These are phyloP conservation scores for Eupeodes luniger DNA, from an alignment of 2,888 invertebrate genomes.

Conservation along the genomic window DNA sequence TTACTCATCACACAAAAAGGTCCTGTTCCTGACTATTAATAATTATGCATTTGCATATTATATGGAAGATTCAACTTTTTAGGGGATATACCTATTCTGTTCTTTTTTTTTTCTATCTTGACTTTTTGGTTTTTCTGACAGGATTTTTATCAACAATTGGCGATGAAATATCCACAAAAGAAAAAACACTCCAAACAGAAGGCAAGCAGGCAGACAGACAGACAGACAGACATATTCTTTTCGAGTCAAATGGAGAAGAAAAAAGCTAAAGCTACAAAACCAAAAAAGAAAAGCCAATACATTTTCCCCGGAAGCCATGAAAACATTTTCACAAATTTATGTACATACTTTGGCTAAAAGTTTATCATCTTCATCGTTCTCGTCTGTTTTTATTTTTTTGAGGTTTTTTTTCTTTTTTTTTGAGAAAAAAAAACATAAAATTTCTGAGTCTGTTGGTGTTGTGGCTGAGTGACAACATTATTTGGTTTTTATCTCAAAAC, in stretches of 20 bases:
- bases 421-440: background rate
- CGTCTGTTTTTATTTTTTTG: slow-evolving; percentile 19
- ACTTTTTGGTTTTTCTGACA: slow-evolving; percentile 14
- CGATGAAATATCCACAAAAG: slow-evolving; percentile 25
- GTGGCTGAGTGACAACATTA: slow-evolving; percentile 49
- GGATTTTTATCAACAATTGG: slow-evolving; percentile 50
- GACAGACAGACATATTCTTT: slow-evolving; percentile 51
- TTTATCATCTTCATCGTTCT: slow-evolving; percentile 47
- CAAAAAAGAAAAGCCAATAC: slow-evolving; percentile 1
- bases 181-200: background rate
- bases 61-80: slow-evolving; percentile 59
- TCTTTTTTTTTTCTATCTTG: background rate
- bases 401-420: slow-evolving; percentile 9
- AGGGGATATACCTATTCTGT: too few relatives aligned
- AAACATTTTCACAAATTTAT: slow-evolving; percentile 61
- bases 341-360: slow-evolving; percentile 57
- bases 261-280: background rate
- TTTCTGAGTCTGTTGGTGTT: slow-evolving; percentile 25
- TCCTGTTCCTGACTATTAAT: background rate
- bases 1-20: background rate
- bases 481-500: slow-evolving; percentile 40
- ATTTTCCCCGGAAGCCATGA: slow-evolving; percentile 39
- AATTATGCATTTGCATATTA: slow-evolving; percentile 60
- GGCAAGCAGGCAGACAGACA: background rate
- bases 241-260: slow-evolving; percentile 50